A percentile compares a stretch with the other conserved stretches of the same genome.
Evolutionary conservation across 2,797 vertebrate species (phyloP).

Genomic region (Eulemur coronatus): DNA sequence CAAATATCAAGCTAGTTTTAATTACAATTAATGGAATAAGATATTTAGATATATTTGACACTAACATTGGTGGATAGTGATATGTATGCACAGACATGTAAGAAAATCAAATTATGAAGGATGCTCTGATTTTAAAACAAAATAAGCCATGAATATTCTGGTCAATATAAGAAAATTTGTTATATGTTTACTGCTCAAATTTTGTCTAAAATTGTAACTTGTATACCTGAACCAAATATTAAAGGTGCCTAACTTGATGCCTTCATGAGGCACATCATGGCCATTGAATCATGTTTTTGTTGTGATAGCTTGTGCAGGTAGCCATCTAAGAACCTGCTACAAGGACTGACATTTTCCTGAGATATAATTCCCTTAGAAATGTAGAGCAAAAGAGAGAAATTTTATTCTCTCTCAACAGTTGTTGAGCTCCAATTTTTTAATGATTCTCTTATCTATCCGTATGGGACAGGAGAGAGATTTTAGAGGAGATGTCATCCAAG

Average conservation of each 20-base stretch:
- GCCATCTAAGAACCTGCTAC: neutral
- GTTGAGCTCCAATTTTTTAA: conserved; percentile 51
- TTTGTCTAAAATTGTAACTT: conserved; percentile 15
- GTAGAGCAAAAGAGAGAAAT: neutral
- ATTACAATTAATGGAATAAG: neutral
- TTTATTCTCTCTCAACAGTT: conserved; percentile 50
- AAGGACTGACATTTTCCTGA: conserved; percentile 13
- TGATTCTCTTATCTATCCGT: conserved; percentile 67
- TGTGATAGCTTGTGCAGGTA: neutral
- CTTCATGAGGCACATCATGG: neutral
- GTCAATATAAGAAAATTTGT: neutral
- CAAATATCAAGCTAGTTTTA: neutral
- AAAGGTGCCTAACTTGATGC: neutral
- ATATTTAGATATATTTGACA: neutral
- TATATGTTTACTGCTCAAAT: neutral
- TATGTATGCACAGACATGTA: neutral
- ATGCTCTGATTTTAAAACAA: neutral
- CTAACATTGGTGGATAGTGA: neutral
- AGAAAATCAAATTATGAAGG: conserved; percentile 4
- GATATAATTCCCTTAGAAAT: conserved; percentile 30
- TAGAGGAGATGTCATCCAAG: conserved; percentile 69
- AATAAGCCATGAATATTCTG: neutral
- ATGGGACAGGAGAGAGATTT: conserved; percentile 60
- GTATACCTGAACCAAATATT: neutral
- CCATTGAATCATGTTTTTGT: neutral